These are phyloP conservation scores for Daphoenositta chrysoptera DNA, from an alignment of 2,113 vertebrate genomes.

Conservation along the genomic window DNA sequence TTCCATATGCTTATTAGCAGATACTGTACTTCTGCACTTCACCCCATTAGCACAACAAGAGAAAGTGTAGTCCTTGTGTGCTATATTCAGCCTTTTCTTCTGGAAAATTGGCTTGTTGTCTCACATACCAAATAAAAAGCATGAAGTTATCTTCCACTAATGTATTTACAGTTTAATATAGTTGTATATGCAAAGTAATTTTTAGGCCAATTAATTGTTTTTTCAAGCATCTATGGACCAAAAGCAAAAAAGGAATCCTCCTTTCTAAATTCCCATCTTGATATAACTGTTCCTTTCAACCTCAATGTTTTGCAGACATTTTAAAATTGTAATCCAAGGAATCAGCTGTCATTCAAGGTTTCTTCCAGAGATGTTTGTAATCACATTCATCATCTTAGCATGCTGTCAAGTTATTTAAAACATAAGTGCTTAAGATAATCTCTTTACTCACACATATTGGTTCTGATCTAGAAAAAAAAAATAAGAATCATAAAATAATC, in stretches of 20 bases:
- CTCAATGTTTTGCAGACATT: conserved; percentile 45
- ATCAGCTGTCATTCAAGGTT: conserved; percentile 27
- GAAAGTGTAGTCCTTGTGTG: neutral
- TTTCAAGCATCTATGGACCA: neutral
- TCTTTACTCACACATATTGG: conserved; percentile 63
- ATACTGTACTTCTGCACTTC: neutral
- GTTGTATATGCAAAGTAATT: neutral
- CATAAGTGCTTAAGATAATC: conserved; percentile 66
- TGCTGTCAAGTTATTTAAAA: conserved; percentile 63
- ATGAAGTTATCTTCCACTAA: neutral
- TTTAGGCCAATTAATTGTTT: neutral
- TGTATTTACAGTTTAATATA: neutral
- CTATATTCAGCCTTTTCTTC: neutral
- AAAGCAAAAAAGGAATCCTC: neutral
- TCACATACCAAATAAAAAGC: neutral
- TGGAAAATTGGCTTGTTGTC: neutral
- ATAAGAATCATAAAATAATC: conserved; percentile 60
- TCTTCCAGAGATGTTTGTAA: conserved; percentile 43
- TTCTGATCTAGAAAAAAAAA: conserved; percentile 30
- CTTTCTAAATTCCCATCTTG: conserved; percentile 28
- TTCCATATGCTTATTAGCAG: neutral
- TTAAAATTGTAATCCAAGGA: conserved; percentile 53
- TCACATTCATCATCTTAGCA: conserved; percentile 52
- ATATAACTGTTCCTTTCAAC: conserved; percentile 15
- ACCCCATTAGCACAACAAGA: neutral